phyloP scores from a whole-genome alignment of 1,140 invertebrate genomes.

The Aphaenogaster ashmeadi region DNA sequence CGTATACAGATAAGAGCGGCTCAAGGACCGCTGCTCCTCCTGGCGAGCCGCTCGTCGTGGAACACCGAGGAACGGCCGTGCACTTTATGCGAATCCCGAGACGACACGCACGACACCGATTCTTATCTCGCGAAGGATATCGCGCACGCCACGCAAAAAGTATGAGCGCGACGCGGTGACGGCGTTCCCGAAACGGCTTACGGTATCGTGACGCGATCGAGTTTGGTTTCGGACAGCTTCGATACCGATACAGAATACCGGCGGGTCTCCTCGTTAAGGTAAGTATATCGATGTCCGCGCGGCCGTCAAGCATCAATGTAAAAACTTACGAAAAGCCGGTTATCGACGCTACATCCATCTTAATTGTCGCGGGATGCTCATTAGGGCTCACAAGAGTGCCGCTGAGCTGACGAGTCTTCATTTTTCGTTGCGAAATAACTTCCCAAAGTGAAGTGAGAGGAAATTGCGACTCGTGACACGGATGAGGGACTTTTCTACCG shows the following conservation, averaged over 20 bases:
- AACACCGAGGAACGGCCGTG: slow-evolving; percentile 26
- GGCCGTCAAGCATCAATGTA: background rate
- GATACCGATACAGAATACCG: background rate
- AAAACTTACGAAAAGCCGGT: background rate
- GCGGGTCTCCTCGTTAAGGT: slow-evolving; percentile 7
- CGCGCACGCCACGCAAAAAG: background rate
- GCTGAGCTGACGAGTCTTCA: background rate
- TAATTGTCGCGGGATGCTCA: slow-evolving; percentile 13
- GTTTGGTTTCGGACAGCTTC: background rate
- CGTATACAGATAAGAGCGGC: slow-evolving; percentile 25
- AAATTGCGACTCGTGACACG: slow-evolving; percentile 45
- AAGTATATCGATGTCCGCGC: slow-evolving; percentile 9
- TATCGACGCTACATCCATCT: slow-evolving; percentile 14
- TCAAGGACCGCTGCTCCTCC: slow-evolving; percentile 8
- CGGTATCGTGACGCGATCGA: slow-evolving; percentile 27
- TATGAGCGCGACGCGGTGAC: background rate
- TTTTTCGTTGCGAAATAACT: slow-evolving; percentile 32
- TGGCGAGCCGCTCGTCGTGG: background rate
- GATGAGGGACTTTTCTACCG: slow-evolving; percentile 46
- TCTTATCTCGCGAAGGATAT: slow-evolving; percentile 49
- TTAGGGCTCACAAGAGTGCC: background rate
- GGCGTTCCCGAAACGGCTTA: background rate
- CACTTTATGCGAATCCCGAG: slow-evolving; percentile 39
- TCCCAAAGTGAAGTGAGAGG: slow-evolving; percentile 55
- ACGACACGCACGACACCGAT: slow-evolving; percentile 56